Evolutionary conservation across 2,797 vertebrate species (phyloP).

Genomic region (Vespertilio murinus): DNA sequence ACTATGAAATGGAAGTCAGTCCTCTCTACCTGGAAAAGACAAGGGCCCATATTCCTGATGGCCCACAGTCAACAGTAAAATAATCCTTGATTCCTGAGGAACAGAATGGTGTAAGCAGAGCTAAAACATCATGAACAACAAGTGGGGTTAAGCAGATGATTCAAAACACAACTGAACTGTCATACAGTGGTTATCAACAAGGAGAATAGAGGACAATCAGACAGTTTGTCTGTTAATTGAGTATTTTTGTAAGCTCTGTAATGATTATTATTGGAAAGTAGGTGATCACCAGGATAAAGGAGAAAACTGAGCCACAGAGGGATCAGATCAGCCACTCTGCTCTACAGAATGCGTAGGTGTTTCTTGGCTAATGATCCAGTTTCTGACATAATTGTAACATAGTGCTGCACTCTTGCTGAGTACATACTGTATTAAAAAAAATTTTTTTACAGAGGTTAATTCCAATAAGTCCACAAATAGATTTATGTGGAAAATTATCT

Average conservation of each 20-base stretch:
- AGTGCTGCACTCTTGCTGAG: neutral
- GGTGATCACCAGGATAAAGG: neutral
- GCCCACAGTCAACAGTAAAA: constrained; percentile 35
- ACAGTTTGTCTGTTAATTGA: neutral
- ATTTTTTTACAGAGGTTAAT: neutral
- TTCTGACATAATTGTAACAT: neutral
- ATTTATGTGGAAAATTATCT: neutral
- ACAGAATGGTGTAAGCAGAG: constrained; percentile 47
- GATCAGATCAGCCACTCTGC: neutral
- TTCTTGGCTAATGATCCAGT: neutral
- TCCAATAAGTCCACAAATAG: neutral
- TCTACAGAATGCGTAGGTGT: neutral
- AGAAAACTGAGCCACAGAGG: neutral
- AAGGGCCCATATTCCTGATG: neutral
- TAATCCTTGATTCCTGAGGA: neutral
- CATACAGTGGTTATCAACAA: neutral
- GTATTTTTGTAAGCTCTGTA: neutral
- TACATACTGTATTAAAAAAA: neutral
- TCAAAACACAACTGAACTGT: neutral
- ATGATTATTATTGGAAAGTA: neutral
- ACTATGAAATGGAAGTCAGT: neutral
- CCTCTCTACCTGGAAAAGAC: neutral
- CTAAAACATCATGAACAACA: constrained; percentile 7
- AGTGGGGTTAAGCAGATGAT: constrained; percentile 1
- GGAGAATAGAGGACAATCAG: neutral